Percentiles rank a stretch among this genome's conserved stretches.
phyloP scores from a whole-genome alignment of 2,113 vertebrate genomes.

The Parotia lawesii region DNA sequence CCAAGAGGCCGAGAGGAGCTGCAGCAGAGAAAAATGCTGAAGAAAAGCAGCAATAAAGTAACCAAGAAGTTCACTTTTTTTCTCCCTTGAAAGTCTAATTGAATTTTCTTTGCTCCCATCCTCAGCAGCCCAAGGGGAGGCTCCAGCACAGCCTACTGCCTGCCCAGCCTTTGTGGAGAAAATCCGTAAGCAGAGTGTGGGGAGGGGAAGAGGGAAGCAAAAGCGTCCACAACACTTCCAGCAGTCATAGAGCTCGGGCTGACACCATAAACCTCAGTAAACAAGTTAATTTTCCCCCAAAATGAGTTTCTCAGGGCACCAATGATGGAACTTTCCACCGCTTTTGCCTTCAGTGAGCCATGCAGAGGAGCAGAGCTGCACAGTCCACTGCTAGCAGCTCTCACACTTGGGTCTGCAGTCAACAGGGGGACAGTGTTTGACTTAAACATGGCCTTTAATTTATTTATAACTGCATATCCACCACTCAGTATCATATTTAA shows the following conservation, averaged over 20 bases:
- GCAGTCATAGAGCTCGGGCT: neutral
- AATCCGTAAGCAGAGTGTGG: rapidly evolving
- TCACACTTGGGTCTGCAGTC: neutral
- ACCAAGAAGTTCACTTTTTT: neutral
- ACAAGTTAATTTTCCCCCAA: neutral
- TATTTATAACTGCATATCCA: constrained; percentile 36
- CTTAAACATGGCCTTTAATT: constrained; percentile 36
- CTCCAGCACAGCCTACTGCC: neutral
- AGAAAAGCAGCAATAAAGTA: neutral
- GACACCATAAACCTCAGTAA: neutral
- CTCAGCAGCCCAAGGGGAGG: neutral
- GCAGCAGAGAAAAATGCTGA: neutral
- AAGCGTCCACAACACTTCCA: neutral
- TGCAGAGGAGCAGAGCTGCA: neutral
- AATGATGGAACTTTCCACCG: rapidly evolving
- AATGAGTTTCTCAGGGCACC: neutral
- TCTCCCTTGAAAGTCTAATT: neutral
- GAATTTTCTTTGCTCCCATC: neutral
- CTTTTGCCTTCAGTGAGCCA: neutral
- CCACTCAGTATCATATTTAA: constrained; percentile 39
- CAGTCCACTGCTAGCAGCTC: neutral
- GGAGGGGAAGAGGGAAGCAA: neutral
- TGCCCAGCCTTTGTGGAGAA: neutral
- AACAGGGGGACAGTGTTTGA: neutral
- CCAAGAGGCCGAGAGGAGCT: neutral